Conservation (phyloP, 2,888 invertebrate genomes). For the Acrobasis repandana region DNA sequence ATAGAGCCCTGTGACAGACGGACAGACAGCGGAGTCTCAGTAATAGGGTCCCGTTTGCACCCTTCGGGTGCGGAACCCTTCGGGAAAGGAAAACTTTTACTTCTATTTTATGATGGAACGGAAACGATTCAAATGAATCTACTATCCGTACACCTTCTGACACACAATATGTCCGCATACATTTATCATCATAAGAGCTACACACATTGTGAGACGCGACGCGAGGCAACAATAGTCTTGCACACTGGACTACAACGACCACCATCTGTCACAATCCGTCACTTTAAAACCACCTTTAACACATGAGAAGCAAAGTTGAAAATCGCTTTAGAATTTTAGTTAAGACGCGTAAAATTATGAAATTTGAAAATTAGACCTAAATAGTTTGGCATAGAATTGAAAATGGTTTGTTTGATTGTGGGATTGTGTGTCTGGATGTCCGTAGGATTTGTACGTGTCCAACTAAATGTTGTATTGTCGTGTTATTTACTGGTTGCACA, state of each 20-base stretch:
- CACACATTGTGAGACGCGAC: conserved; percentile 40
- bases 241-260: conserved; percentile 21
- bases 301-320: background rate
- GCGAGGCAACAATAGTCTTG: conserved; percentile 35
- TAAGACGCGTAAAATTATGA: background rate
- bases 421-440: conserved; percentile 9
- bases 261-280: conserved; percentile 18
- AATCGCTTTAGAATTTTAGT: background rate
- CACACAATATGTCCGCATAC: conserved; percentile 59
- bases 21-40: no score
- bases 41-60: no score
- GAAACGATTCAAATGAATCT: conserved; percentile 31
- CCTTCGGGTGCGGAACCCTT: no score
- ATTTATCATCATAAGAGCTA: conserved; percentile 78
- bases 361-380: conserved; percentile 3
- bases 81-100: background rate
- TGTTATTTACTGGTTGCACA: conserved; percentile 26
- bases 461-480: conserved; percentile 29
- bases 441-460: conserved; percentile 29
- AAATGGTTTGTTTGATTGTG: background rate
- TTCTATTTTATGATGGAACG: conserved; percentile 22
- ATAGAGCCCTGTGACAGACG: no score
- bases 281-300: conserved; percentile 1
- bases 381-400: background rate
- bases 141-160: conserved; percentile 47